phyloP scores from a whole-genome alignment of 2,113 vertebrate species.

The Scartelaos histophorus region DNA sequence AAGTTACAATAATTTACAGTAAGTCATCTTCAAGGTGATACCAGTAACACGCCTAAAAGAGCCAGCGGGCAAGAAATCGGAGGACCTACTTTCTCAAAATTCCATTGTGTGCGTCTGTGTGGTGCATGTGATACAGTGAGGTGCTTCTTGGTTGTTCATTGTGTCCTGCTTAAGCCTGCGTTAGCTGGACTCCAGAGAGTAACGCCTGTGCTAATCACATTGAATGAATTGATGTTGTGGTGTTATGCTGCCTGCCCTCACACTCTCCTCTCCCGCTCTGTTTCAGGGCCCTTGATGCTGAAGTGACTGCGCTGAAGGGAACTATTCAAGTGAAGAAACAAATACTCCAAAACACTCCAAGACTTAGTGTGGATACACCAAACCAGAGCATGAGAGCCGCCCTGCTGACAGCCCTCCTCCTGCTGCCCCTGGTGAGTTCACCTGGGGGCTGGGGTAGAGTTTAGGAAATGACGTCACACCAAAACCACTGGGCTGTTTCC shows the following conservation, averaged over 20 bases:
- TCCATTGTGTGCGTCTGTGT: not conserved
- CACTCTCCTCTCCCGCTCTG: conserved; percentile 12
- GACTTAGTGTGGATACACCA: conserved; percentile 15
- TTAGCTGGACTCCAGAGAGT: conserved; percentile 1
- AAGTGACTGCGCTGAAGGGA: conserved; percentile 35
- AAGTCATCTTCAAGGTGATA: too few relatives aligned
- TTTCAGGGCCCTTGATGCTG: conserved; percentile 64
- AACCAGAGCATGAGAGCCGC: conserved; percentile 62
- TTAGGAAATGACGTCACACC: not conserved
- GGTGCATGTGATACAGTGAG: not conserved
- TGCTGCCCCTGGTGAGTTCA: conserved; percentile 71
- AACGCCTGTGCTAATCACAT: not conserved
- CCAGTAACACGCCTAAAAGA: too few relatives aligned
- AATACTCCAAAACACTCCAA: not conserved
- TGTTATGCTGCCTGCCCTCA: conserved; percentile 19
- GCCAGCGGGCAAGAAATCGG: too few relatives aligned
- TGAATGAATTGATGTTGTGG: not conserved
- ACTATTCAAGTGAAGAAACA: conserved; percentile 43
- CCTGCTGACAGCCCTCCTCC: conserved; percentile 67
- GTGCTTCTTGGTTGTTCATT: not conserved
- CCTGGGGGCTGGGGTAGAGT: conserved; percentile 4
- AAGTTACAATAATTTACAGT: too few relatives aligned
- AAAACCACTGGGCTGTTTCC: too few relatives aligned
- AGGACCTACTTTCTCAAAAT: too few relatives aligned
- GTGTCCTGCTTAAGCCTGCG: not conserved